Conservation (phyloP, 2,113 vertebrate genomes). For the Aptenodytes forsteri region DNA sequence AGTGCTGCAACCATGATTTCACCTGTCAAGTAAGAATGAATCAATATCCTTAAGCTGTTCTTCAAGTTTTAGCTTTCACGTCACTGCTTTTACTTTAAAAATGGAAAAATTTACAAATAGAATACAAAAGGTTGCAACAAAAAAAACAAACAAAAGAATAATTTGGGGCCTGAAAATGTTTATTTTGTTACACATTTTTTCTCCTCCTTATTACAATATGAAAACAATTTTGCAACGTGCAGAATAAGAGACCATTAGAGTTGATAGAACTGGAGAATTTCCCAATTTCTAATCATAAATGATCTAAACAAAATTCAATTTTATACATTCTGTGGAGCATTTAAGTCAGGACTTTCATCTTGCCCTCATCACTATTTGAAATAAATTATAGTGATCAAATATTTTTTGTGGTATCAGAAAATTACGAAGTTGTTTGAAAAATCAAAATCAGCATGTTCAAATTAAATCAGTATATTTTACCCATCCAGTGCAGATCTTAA, state of each 20-base stretch:
- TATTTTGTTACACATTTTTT: background rate
- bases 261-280: background rate
- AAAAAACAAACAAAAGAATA: background rate
- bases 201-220: background rate
- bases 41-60: constrained; percentile 84
- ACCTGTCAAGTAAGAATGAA: constrained; percentile 88
- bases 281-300: background rate
- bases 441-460: background rate
- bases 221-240: background rate
- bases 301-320: background rate
- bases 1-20: constrained; percentile 81
- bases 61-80: constrained; percentile 71
- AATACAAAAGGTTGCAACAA: background rate
- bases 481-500: background rate
- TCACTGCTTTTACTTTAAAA: constrained; percentile 35
- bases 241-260: background rate
- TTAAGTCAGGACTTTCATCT: background rate
- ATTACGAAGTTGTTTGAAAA: background rate
- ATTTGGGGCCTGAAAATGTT: background rate
- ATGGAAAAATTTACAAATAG: background rate
- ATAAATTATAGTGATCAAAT: background rate
- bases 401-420: background rate
- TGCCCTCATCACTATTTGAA: background rate
- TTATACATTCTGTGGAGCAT: background rate
- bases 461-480: background rate